Evolutionary conservation across 2,113 vertebrate species (phyloP), one percentile per base, ranked within the genome.

Genomic region (Paralichthys olivaceus): DNA sequence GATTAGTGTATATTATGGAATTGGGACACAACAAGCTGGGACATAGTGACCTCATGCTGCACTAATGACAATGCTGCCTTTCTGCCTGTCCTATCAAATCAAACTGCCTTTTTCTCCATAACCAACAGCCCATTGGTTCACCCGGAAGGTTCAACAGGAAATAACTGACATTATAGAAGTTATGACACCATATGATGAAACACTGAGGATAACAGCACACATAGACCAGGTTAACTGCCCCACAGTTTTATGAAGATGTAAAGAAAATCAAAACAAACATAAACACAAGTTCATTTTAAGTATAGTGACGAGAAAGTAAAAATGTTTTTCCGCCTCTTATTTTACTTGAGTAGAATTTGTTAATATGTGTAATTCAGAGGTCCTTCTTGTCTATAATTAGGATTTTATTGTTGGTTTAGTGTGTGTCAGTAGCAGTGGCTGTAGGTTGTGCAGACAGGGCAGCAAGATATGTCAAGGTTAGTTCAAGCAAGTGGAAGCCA

Each of bases 401-500:
- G 60, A 69, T 59, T 77, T 32, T 4, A 72, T 63, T 73, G 59
- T 76, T 25, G n/a, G 23, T 72, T 20, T 55, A 60, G 28, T 64
- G 60, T 75, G 17, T 55, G 55, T 73, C 62, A 70, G 83, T 43
- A 64, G 69, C 43, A 23, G 37, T 55, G 51, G 61, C 23, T 63
- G 20, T n/a, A 63, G n/a, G 23, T 67, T 70, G 51, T 74, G 80
- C 47, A 43, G 60, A 23, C 29, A 4, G 56, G 23, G n/a, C n/a
- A 75, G 22, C 59, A 61, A 58, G 57, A 69, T 54, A 29, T 69
- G 79, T 88, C 80, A 74, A 40, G 77, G 77, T 84, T 75, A 66
- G 75, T 69, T 81, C 22, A 70, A 70, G 74, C 76, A 81, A 45
- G 71, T 86, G 64, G 66, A 82, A 81, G 79, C 26, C 55, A 69